Evolutionary conservation across 2,888 invertebrate genomes (phyloP).

Genomic region (Iselma pallidipennis): DNA sequence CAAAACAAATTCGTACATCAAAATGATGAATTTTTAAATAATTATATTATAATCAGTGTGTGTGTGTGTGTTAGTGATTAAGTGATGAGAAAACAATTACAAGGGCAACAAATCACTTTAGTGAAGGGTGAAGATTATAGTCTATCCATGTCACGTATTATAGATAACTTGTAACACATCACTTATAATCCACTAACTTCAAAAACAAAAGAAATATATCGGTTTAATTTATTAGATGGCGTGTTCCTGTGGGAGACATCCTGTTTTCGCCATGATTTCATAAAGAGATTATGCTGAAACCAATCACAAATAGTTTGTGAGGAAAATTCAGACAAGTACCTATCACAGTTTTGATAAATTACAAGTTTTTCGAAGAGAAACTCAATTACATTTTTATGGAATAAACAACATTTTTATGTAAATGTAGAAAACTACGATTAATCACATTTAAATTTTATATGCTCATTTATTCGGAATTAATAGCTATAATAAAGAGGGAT

Average conservation of each 20-base stretch:
- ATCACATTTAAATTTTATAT: not conserved
- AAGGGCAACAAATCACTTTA: not conserved
- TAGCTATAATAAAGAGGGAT: conserved; percentile 2
- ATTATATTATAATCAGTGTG: no score
- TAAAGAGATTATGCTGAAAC: not conserved
- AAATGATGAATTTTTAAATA: no score
- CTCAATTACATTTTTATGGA: not conserved
- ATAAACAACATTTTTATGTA: no score
- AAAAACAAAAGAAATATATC: not conserved
- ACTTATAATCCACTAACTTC: not conserved
- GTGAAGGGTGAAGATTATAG: not conserved
- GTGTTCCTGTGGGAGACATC: no score
- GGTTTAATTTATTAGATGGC: not conserved
- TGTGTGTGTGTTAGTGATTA: no score
- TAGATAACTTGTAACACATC: not conserved
- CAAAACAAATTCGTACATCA: no score
- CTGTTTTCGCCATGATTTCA: not conserved
- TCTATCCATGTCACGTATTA: not conserved
- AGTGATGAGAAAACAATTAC: not conserved
- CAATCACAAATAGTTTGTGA: not conserved
- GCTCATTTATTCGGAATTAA: conserved; percentile 10
- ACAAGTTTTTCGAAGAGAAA: not conserved
- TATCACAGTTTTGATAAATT: not conserved
- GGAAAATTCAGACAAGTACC: not conserved
- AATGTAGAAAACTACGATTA: not conserved